phyloP scores from a whole-genome alignment of 2,113 vertebrate genomes.

The Mobula hypostoma region DNA sequence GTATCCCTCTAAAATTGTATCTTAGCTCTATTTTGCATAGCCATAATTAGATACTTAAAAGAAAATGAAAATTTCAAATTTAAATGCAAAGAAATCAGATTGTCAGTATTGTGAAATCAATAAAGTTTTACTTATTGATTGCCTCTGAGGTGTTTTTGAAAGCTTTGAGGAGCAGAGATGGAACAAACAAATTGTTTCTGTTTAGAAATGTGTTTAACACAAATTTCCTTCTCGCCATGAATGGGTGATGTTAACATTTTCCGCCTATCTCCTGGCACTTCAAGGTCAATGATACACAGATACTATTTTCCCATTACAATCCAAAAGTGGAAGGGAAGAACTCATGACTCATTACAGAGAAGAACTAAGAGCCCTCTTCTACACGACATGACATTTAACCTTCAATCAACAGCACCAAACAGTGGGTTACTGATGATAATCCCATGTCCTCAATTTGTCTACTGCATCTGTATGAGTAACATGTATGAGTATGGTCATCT shows the following conservation, averaged over 20 bases:
- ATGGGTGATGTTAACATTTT: neutral
- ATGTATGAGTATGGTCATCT: too few relatives aligned
- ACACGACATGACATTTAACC: neutral
- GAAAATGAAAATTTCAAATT: neutral
- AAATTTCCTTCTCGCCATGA: neutral
- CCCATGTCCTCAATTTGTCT: neutral
- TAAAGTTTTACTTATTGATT: neutral
- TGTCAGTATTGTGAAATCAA: neutral
- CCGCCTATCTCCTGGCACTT: neutral
- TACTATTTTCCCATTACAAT: neutral
- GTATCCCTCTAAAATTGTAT: neutral
- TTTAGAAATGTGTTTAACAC: neutral
- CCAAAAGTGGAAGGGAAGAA: neutral
- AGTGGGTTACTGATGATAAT: neutral
- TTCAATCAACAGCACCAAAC: neutral
- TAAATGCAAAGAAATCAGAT: neutral
- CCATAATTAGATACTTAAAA: neutral
- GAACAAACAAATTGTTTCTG: neutral
- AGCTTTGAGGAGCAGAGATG: neutral
- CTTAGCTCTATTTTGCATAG: neutral
- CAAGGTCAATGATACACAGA: neutral
- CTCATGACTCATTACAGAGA: neutral
- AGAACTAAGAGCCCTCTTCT: neutral
- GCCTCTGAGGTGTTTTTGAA: neutral
- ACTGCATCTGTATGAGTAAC: neutral